Evolutionary conservation across 2,888 invertebrate genomes (phyloP).

Genomic region (Tachina grossa): DNA sequence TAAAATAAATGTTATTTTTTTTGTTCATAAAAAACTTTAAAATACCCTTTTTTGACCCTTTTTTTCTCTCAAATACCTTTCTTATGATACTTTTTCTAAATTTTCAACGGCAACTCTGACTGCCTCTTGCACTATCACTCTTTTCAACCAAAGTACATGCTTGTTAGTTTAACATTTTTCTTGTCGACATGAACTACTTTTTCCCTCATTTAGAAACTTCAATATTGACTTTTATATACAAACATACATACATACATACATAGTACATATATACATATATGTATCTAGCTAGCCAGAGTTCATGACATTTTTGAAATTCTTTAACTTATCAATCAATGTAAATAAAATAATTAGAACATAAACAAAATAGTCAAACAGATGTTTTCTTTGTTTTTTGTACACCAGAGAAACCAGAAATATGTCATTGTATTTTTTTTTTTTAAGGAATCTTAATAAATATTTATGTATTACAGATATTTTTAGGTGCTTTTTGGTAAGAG

Average conservation of each 20-base stretch:
- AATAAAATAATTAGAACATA: conserved; percentile 24
- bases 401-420: background rate
- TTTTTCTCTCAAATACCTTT: too few relatives aligned
- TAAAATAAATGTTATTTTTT: too few relatives aligned
- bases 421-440: too few relatives aligned
- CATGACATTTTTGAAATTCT: conserved; percentile 15
- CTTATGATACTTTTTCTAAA: too few relatives aligned
- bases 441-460: too few relatives aligned
- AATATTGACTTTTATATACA: background rate
- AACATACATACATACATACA: background rate
- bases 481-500: too few relatives aligned
- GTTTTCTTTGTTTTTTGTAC: background rate
- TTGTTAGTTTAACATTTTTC: background rate
- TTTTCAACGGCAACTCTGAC: too few relatives aligned
- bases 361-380: conserved; percentile 11
- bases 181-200: conserved; percentile 2
- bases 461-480: too few relatives aligned
- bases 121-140: background rate
- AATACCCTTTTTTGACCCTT: too few relatives aligned
- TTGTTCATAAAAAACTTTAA: too few relatives aligned
- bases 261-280: background rate
- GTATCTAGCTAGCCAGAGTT: background rate
- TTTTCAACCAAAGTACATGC: background rate
- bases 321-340: conserved; percentile 18
- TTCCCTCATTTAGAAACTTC: background rate